phyloP scores from a whole-genome alignment of 1,140 invertebrate species.

The Trichoplusia ni region DNA sequence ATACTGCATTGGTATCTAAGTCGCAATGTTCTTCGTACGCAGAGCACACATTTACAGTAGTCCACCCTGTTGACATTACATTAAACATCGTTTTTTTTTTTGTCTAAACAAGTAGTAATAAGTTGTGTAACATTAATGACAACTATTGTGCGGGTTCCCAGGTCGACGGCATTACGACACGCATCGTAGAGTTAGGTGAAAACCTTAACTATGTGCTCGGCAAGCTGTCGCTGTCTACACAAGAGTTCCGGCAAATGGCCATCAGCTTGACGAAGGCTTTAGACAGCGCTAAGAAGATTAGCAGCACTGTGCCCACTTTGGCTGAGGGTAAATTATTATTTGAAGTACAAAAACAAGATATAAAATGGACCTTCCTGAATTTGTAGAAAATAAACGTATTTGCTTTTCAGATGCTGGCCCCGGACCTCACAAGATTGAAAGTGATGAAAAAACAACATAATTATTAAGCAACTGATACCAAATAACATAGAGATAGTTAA shows the following conservation, averaged over 20 bases:
- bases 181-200: conserved; percentile 90
- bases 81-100: no score
- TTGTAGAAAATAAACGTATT: background rate
- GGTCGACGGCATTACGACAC: conserved; percentile 89
- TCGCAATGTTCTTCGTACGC: no score
- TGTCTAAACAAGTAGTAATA: no score
- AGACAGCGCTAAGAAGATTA: background rate
- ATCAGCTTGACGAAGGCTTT: conserved; percentile 81
- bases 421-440: conserved; percentile 64
- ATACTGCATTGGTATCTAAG: no score
- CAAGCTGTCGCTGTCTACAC: conserved; percentile 89
- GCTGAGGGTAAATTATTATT: background rate
- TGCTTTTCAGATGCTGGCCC: conserved; percentile 65
- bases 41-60: no score
- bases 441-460: conserved; percentile 32
- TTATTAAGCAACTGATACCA: conserved; percentile 45
- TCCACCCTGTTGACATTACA: no score
- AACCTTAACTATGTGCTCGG: conserved; percentile 94
- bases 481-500: conserved; percentile 47
- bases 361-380: background rate
- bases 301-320: background rate
- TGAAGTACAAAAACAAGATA: no score
- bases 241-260: conserved; percentile 94
- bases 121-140: background rate
- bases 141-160: conserved; percentile 52